Evolutionary conservation across 2,888 invertebrate species (phyloP), one percentile per base, ranked within the genome.

Genomic region (Acheta domesticus): DNA sequence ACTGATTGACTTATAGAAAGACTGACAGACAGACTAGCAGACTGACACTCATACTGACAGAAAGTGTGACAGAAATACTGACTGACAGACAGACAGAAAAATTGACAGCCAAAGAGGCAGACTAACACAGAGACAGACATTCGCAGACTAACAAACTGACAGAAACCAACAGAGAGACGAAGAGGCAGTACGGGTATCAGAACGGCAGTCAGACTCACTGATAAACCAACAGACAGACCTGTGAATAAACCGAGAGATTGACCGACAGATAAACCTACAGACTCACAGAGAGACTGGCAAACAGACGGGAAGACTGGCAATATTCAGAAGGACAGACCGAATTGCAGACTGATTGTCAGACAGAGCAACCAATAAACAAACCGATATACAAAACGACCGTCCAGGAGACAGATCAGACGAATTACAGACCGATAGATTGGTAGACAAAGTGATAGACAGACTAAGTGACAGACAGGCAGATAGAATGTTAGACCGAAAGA

Each of bases 121-220:
- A 36, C 36, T 8, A 8, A 36, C 36, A 36, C 8, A 36, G 8
- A 79, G 74, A 75, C 2, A n/a, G n/a, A 80, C 80, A 23, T 23
- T 75, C 76, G 20, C 8, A 80, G 75, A 80, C 73, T n/a, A 79
- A 80, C 73, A 80, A 49, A 80, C 8, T 23, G 36, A 5, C 36
- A 36, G 8, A 80, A 79, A 80, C 36, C 49, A 76, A 80, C 80
- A 75, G 48, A n/a, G 48, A 80, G 80, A 2, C 73, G 48, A 78
- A n/a, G n/a, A 62, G 50, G 73, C 36, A 48, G 79, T 75, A 11
- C 74, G 75, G 2, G 14, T 75, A 75, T 48, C 23, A 80, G 79
- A 80, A 11, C 1, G 0, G 75, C 23, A 79, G 79, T 11, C 21
- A 80, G 79, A 36, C 21, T 2, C 49, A 48, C n/a, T 20, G 76